phyloP scores from a whole-genome alignment of 2,113 vertebrate species.

The Crocuta crocuta region DNA sequence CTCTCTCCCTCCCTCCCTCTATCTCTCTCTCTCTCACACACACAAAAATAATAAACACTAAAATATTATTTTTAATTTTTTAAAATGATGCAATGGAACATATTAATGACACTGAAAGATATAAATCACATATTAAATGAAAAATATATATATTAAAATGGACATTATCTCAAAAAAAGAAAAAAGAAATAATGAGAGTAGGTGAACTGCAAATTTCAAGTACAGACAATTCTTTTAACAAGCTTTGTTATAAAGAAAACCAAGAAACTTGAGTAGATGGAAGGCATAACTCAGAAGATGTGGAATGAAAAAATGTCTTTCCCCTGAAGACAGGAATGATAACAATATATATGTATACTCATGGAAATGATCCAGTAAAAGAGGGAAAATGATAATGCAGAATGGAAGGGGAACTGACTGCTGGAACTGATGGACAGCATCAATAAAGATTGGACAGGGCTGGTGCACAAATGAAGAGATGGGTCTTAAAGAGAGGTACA shows the following conservation, averaged over 20 bases:
- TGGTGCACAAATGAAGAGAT: not conserved
- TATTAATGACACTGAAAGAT: not conserved
- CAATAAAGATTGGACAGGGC: not conserved
- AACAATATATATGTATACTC: not conserved
- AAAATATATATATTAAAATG: not conserved
- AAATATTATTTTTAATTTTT: not conserved
- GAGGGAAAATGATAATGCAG: not conserved
- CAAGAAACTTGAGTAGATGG: not conserved
- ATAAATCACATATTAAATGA: not conserved
- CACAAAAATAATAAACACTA: too few relatives aligned
- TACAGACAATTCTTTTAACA: not conserved
- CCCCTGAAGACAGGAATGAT: conserved; percentile 3
- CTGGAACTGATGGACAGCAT: not conserved
- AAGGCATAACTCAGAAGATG: not conserved
- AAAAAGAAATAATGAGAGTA: not conserved
- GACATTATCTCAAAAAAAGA: not conserved
- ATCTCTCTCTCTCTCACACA: too few relatives aligned
- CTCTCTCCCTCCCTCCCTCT: too few relatives aligned
- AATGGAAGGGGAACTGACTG: not conserved
- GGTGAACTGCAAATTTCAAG: not conserved
- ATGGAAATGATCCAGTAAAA: not conserved
- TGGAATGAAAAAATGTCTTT: not conserved
- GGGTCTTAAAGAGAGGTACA: not conserved
- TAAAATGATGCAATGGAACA: not conserved
- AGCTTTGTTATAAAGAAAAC: not conserved